Evolutionary conservation across 2,888 invertebrate species (phyloP).

Genomic region (Lasius platythorax): DNA sequence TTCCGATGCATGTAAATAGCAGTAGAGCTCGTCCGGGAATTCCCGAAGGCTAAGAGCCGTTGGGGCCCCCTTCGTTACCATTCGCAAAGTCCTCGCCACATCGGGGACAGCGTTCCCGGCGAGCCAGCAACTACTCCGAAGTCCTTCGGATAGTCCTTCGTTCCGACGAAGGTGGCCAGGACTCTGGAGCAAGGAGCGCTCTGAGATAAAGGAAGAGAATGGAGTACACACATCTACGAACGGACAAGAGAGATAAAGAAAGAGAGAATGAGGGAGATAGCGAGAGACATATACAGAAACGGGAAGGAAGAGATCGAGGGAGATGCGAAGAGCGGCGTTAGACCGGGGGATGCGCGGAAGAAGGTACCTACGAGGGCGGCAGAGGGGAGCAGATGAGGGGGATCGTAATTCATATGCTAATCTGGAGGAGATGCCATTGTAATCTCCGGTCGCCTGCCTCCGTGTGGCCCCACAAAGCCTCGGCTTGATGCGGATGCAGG

Average conservation of each 20-base stretch:
- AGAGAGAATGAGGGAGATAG: constrained; percentile 15
- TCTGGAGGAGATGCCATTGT: constrained; percentile 86
- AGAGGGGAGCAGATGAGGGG: constrained; percentile 69
- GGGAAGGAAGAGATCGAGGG: constrained; percentile 52
- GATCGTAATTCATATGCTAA: constrained; percentile 86
- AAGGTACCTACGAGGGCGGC: constrained; percentile 59
- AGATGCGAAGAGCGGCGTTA: constrained; percentile 47
- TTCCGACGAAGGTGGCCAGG: constrained; percentile 55
- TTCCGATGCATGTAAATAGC: constrained; percentile 57
- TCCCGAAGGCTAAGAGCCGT: constrained; percentile 53
- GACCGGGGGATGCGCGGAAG: constrained; percentile 58
- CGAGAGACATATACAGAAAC: not conserved
- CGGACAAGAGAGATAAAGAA: constrained; percentile 8
- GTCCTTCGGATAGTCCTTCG: constrained; percentile 58
- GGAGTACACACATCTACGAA: not conserved
- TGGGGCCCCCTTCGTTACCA: constrained; percentile 40
- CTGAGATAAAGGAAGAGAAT: constrained; percentile 41
- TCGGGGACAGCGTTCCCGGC: constrained; percentile 53
- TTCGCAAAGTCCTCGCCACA: constrained; percentile 46
- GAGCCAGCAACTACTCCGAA: constrained; percentile 60
- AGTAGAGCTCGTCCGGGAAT: constrained; percentile 51
- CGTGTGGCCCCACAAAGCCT: constrained; percentile 83
- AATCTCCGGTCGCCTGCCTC: constrained; percentile 85
- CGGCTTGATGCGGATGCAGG: constrained; percentile 83
- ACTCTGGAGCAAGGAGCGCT: constrained; percentile 47